phyloP scores from a whole-genome alignment of 2,888 invertebrate species.

The Microctonus aethiopoides region DNA sequence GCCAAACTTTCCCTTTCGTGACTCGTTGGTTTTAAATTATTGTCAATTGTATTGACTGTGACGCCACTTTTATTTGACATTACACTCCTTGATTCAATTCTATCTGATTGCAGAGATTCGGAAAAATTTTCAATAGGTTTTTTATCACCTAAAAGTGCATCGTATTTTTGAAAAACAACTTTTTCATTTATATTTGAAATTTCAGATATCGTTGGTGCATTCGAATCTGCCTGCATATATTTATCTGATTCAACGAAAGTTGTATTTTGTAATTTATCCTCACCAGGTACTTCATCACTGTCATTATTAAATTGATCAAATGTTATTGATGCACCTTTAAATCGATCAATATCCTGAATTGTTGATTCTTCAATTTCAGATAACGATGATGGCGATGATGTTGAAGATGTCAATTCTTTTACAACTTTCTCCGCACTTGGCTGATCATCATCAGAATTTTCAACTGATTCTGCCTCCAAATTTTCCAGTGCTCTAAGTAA shows the following conservation, averaged over 20 bases:
- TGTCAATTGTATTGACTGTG: conserved; percentile 29
- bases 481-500: conserved; percentile 81
- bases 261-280: conserved; percentile 63
- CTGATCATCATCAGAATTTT: conserved; percentile 57
- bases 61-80: conserved; percentile 37
- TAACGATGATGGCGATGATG: too few species aligned
- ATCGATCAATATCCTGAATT: conserved; percentile 12
- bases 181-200: conserved; percentile 33
- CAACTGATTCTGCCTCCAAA: conserved; percentile 74
- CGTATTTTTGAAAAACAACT: conserved; percentile 45
- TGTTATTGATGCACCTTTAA: conserved; percentile 44
- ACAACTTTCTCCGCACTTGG: conserved; percentile 13
- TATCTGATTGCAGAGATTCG: conserved; percentile 44
- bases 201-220: conserved; percentile 23
- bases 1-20: conserved; percentile 51
- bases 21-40: conserved; percentile 45
- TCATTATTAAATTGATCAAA: conserved; percentile 58
- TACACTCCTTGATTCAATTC: conserved; percentile 43
- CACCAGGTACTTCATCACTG: conserved; percentile 53
- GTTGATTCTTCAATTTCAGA: conserved; percentile 1
- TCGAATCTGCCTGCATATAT: conserved; percentile 43
- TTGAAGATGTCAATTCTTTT: background rate
- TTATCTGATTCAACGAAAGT: conserved; percentile 57
- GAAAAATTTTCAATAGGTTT: conserved; percentile 43
- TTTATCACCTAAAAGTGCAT: conserved; percentile 46